Evolutionary conservation across 1,140 invertebrate genomes (phyloP), one percentile per base, ranked within the genome.

Genomic region (Drosophila repletoides): DNA sequence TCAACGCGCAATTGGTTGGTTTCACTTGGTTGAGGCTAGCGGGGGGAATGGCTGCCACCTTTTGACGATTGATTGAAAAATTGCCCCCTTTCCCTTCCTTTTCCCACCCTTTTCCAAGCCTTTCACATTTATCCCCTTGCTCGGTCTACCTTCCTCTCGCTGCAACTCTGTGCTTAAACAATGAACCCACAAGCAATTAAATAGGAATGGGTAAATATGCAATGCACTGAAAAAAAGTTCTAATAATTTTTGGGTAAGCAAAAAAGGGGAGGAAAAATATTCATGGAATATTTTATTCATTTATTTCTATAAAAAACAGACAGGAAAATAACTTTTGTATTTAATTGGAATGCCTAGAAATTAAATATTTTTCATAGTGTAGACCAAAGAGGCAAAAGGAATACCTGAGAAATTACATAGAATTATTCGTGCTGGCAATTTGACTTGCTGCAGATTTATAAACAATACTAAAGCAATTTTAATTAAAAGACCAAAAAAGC

Each of bases 61-160:
- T n/a, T 19, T 48, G 24, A 17, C 58, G 22, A 63, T 68, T 68
- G 56, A 68, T 61, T 53, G 58, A 28, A 31, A 53, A 41, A 49
- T 7, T 26, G n/a, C 33, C 6, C 9, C 7, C 12, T 10, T n/a
- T 9, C 14, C 14, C 22, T 3, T 5, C 4, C 22, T 3, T 5
- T 2, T 3, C 19, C 14, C 26, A 2, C 6, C 12, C 9, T 14
- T 34, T n/a, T n/a, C n/a, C n/a, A n/a, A n/a, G n/a, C n/a, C n/a
- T n/a, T n/a, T n/a, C n/a, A n/a, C n/a, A n/a, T n/a, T n/a, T n/a
- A n/a, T n/a, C n/a, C n/a, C n/a, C n/a, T n/a, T n/a, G n/a, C n/a
- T n/a, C n/a, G n/a, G n/a, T 9, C 15, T 7, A 1, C 7, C 28
- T 17, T 10, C 24, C 1, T 2, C 28, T 2, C 5, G 14, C 24